These are phyloP conservation scores for Peromyscus leucopus DNA, from an alignment of 2,113 vertebrate species.

Conservation along the genomic window DNA sequence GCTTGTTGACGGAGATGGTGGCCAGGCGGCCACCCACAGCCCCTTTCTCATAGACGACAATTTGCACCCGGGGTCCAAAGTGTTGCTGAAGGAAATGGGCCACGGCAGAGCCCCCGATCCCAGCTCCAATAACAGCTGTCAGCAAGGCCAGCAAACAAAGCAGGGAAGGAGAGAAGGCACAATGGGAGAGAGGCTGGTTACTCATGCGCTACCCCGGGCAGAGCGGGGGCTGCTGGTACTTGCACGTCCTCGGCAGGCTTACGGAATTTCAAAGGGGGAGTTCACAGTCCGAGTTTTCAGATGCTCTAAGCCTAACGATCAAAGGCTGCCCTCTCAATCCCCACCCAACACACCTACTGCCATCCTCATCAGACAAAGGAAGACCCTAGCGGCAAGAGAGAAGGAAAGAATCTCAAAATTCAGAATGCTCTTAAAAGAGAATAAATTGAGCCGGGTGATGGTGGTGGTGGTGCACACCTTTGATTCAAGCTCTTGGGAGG, in stretches of 20 bases:
- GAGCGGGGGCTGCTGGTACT: not conserved
- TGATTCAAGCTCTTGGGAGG: too few species aligned
- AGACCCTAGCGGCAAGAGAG: not conserved
- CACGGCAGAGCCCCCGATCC: conserved; percentile 95
- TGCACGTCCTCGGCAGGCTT: not conserved
- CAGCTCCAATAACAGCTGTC: conserved; percentile 95
- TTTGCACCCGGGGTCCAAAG: conserved; percentile 95
- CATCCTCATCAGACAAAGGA: not conserved
- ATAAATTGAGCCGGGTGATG: not conserved
- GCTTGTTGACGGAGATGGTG: conserved; percentile 95
- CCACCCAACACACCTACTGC: not conserved
- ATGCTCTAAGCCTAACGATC: not conserved
- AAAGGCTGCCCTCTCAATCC: not conserved
- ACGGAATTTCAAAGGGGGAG: not conserved
- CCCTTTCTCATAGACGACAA: conserved; percentile 95
- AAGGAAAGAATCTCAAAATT: conserved; percentile 14
- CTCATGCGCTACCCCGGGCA: not conserved
- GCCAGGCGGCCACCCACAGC: conserved; percentile 94
- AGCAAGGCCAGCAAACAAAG: not conserved
- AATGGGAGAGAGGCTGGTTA: not conserved
- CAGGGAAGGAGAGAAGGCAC: conserved; percentile 8
- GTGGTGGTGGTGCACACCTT: not conserved
- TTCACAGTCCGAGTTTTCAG: not conserved
- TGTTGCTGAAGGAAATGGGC: conserved; percentile 96
- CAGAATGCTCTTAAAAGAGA: not conserved